Conservation (phyloP, 2,888 invertebrate genomes). For the Diaphora mendica region DNA sequence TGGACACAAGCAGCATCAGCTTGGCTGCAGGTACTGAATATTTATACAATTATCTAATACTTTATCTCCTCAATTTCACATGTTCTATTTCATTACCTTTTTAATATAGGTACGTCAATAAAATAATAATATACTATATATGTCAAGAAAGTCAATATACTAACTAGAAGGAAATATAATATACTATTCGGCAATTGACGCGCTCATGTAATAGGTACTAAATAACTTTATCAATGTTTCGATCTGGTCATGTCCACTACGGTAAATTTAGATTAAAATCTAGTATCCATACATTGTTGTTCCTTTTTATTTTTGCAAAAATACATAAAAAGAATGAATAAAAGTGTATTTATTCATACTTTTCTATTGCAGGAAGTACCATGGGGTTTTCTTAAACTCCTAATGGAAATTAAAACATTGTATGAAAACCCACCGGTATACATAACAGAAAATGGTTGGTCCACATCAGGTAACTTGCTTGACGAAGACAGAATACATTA, state of each 20-base stretch:
- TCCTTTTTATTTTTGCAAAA: too few species aligned
- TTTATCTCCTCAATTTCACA: background rate
- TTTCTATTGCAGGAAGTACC: slow-evolving; percentile 79
- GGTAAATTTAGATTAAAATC: too few species aligned
- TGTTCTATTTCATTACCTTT: background rate
- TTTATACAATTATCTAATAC: background rate
- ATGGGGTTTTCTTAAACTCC: slow-evolving; percentile 86
- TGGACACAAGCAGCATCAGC: slow-evolving; percentile 67
- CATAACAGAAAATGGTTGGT: slow-evolving; percentile 87
- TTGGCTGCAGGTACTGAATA: slow-evolving; percentile 68
- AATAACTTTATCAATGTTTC: too few species aligned
- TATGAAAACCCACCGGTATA: slow-evolving; percentile 86
- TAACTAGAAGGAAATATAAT: too few species aligned
- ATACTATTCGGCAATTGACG: too few species aligned
- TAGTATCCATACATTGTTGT: too few species aligned
- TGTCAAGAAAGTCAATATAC: too few species aligned
- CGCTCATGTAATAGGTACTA: too few species aligned
- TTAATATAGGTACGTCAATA: background rate
- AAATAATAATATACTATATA: too few species aligned
- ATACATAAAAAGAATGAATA: background rate
- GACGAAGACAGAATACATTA: slow-evolving; percentile 81
- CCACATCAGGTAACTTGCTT: slow-evolving; percentile 76
- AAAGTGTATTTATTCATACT: background rate
- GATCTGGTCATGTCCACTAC: too few species aligned
- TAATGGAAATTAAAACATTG: slow-evolving; percentile 79